phyloP scores from a whole-genome alignment of 2,797 vertebrate genomes.

The Tiaroga cobitis region DNA sequence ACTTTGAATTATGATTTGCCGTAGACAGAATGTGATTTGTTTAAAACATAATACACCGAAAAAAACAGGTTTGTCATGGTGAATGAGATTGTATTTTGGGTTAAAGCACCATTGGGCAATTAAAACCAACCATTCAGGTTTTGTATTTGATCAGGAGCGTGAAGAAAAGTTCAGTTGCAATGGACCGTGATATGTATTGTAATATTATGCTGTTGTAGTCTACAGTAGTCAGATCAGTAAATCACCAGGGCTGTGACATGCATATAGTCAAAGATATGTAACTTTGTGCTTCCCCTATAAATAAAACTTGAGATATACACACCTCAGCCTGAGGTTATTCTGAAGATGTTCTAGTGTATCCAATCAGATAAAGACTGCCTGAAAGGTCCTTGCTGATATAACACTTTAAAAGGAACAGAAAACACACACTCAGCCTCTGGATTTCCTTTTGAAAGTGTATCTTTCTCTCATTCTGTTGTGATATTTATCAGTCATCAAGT shows the following conservation, averaged over 20 bases:
- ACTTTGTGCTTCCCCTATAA: conserved; percentile 25
- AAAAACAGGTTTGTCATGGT: neutral
- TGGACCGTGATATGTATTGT: neutral
- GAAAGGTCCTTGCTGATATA: neutral
- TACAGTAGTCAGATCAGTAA: neutral
- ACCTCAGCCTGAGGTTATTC: neutral
- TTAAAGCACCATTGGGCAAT: neutral
- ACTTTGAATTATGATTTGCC: conserved; percentile 31
- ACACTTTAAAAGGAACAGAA: conserved; percentile 17
- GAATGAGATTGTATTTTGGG: conserved; percentile 4
- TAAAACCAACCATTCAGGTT: neutral
- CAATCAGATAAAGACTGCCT: conserved; percentile 11
- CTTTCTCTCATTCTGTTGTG: neutral
- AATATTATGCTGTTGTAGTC: neutral
- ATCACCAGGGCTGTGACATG: neutral
- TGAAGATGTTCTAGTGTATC: neutral
- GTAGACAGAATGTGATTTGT: conserved; percentile 28
- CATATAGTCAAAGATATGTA: neutral
- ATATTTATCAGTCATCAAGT: conserved; percentile 63
- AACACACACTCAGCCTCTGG: neutral
- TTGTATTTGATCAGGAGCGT: neutral
- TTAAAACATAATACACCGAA: conserved; percentile 18
- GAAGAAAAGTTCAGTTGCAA: neutral
- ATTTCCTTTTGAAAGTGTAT: neutral
- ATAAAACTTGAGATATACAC: conserved; percentile 12